phyloP scores from a whole-genome alignment of 2,888 invertebrate species.

The Mythimna lalbum region DNA sequence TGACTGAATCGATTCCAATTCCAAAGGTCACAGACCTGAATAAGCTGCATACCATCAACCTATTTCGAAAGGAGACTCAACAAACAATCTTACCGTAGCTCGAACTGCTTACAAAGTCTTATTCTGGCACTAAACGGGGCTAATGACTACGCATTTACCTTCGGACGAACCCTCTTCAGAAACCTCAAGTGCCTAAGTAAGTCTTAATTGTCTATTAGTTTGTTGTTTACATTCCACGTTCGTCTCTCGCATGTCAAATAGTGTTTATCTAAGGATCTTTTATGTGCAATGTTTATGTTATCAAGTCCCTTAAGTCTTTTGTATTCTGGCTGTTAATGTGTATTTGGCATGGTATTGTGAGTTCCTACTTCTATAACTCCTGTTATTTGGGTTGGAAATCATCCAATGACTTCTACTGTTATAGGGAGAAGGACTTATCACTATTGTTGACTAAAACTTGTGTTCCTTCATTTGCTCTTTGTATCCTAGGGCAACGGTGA shows the following conservation, averaged over 20 bases:
- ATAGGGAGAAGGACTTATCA: no score
- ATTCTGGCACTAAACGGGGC: constrained; percentile 59
- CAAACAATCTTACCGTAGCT: constrained; percentile 54
- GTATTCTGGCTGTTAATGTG: background rate
- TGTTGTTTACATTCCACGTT: constrained; percentile 50
- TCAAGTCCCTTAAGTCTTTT: constrained; percentile 2
- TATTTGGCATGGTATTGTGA: background rate
- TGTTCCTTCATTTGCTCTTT: no score
- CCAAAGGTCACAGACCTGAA: constrained; percentile 37
- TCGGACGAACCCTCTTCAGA: constrained; percentile 52
- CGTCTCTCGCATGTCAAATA: constrained; percentile 52
- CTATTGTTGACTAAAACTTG: no score
- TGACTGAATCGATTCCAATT: constrained; percentile 9
- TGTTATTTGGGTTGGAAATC: background rate
- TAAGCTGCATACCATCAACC: constrained; percentile 48
- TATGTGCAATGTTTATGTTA: constrained; percentile 45
- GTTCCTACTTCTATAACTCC: background rate
- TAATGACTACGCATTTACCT: constrained; percentile 61
- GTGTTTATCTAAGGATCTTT: constrained; percentile 41
- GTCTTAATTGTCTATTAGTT: constrained; percentile 56
- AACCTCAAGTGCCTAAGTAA: constrained; percentile 53
- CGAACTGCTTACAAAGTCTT: constrained; percentile 61
- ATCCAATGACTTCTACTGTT: no score
- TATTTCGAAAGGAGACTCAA: constrained; percentile 50
- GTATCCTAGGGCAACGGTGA: no score